A percentile compares a stretch with the other conserved stretches of the same genome.
Evolutionary conservation across 2,113 vertebrate species (phyloP).

Genomic region (Heptranchias perlo): DNA sequence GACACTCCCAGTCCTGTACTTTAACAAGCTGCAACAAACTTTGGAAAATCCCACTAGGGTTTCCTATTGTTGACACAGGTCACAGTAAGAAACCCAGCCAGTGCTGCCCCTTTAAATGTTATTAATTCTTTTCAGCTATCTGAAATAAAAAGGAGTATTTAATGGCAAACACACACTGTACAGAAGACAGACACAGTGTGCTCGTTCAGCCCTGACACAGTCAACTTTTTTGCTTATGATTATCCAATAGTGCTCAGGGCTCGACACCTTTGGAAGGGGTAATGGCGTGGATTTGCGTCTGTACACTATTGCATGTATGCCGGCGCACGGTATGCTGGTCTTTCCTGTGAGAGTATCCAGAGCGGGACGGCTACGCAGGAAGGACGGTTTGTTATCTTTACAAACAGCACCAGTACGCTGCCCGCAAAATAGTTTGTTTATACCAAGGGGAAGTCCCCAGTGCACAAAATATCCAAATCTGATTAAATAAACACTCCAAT

Average conservation of each 20-base stretch:
- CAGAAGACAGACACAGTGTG: background rate
- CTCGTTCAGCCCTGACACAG: background rate
- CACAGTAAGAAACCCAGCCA: background rate
- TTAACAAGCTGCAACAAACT: background rate
- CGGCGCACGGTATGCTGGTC: background rate
- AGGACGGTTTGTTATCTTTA: background rate
- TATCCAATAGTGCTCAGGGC: background rate
- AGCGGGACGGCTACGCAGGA: background rate
- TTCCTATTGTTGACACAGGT: background rate
- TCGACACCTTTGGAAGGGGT: background rate
- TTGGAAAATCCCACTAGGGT: background rate
- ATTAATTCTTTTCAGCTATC: background rate
- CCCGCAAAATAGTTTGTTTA: background rate
- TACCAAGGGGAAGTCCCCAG: conserved; percentile 10
- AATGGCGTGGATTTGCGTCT: background rate
- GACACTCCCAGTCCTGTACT: background rate
- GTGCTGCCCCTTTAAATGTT: background rate
- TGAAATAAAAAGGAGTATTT: background rate
- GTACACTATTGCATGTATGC: too few relatives aligned
- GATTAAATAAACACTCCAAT: background rate
- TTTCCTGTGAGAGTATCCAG: background rate
- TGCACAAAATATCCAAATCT: background rate
- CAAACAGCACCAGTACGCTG: background rate
- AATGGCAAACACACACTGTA: background rate
- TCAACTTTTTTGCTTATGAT: background rate